Conservation (phyloP, 2,113 vertebrate species). For the Heteronetta atricapilla region DNA sequence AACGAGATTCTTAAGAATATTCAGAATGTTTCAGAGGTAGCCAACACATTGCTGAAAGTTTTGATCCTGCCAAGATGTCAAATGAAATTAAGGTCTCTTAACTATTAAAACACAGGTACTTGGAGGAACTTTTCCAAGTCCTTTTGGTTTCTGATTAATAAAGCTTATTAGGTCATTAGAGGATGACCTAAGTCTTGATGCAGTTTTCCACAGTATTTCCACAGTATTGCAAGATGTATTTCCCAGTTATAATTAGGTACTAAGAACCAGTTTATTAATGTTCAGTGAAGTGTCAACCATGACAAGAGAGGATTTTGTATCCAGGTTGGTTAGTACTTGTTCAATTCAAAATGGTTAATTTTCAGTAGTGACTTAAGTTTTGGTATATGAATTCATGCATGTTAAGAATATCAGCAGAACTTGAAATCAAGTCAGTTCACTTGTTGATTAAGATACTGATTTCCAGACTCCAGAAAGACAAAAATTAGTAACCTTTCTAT, state of each 20-base stretch:
- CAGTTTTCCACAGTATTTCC: neutral
- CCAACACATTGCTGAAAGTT: neutral
- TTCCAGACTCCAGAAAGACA: neutral
- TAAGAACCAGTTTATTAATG: neutral
- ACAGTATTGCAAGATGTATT: neutral
- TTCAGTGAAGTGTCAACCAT: neutral
- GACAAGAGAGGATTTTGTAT: neutral
- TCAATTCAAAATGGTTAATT: neutral
- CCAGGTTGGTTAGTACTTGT: neutral
- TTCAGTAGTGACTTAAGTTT: neutral
- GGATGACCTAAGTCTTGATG: neutral
- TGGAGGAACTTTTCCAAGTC: neutral
- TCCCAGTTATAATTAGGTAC: neutral
- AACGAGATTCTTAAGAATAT: neutral
- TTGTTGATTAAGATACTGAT: neutral
- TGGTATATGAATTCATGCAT: neutral
- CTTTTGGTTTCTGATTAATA: neutral
- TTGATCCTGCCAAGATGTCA: neutral
- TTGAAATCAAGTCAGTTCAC: neutral
- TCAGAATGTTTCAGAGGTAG: neutral
- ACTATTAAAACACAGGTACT: neutral
- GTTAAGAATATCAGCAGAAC: neutral
- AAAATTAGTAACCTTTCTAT: neutral
- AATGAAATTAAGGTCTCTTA: neutral
- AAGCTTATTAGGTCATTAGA: neutral